Conservation (phyloP, 2,888 invertebrate genomes). For the Cryptus viduatorius region DNA sequence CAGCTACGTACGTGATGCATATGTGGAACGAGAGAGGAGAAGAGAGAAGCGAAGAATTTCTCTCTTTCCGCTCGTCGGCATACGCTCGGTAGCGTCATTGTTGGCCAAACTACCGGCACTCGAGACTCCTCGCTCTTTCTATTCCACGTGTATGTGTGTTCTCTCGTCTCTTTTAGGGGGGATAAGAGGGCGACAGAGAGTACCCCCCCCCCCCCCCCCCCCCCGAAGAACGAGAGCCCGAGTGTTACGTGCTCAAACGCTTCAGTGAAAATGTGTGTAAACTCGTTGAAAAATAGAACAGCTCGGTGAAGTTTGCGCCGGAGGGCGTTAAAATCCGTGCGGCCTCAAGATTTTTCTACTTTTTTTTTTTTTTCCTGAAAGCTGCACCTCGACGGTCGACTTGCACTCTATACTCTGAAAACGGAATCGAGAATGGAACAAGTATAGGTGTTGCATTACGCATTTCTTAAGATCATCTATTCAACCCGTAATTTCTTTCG, state of each 20-base stretch:
- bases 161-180: slow-evolving; percentile 5
- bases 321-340: slow-evolving; percentile 77
- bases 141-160: slow-evolving; percentile 7
- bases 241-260: slow-evolving; percentile 80
- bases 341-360: slow-evolving; percentile 57
- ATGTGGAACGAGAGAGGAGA: slow-evolving; percentile 41
- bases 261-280: slow-evolving; percentile 74
- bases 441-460: slow-evolving; percentile 12
- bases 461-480: neutral
- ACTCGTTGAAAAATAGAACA: slow-evolving; percentile 80
- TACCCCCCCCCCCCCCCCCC: too few species aligned
- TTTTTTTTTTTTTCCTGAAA: slow-evolving; percentile 24
- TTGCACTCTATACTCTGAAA: slow-evolving; percentile 45
- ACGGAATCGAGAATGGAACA: slow-evolving; percentile 17
- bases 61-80: slow-evolving; percentile 54
- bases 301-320: slow-evolving; percentile 73
- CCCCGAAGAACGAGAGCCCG: slow-evolving; percentile 46
- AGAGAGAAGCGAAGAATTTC: slow-evolving; percentile 41
- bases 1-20: slow-evolving; percentile 37
- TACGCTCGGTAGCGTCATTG: slow-evolving; percentile 72
- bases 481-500: neutral
- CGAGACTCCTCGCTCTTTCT: slow-evolving; percentile 69
- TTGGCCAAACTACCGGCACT: slow-evolving; percentile 80
- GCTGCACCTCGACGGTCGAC: slow-evolving; percentile 59
- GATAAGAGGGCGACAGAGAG: neutral